Evolutionary conservation across 2,113 vertebrate genomes (phyloP).

Genomic region (Phodopus roborovskii): DNA sequence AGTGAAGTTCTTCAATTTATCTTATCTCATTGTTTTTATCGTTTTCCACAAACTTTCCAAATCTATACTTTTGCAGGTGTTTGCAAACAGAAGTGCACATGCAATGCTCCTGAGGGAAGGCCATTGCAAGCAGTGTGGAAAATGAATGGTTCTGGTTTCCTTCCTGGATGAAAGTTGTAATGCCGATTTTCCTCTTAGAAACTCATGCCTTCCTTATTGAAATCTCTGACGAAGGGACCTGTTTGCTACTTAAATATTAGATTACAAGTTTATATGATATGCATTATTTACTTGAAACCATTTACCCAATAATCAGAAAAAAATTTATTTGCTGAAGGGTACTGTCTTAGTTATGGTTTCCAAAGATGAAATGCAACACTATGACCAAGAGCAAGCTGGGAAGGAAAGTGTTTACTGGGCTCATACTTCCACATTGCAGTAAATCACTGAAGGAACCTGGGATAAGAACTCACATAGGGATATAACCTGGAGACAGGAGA

Average conservation of each 20-base stretch:
- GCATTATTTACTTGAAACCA: not conserved
- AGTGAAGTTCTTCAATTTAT: not conserved
- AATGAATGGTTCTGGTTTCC: not conserved
- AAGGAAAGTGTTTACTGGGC: too few relatives aligned
- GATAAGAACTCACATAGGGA: too few relatives aligned
- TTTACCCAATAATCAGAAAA: not conserved
- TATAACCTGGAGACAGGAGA: too few relatives aligned
- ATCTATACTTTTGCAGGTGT: not conserved
- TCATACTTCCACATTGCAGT: too few relatives aligned
- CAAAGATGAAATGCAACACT: too few relatives aligned
- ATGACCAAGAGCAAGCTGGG: too few relatives aligned
- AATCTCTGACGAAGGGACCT: not conserved
- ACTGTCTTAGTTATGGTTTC: too few relatives aligned
- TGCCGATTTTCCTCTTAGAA: not conserved
- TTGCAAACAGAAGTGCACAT: not conserved
- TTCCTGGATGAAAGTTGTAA: not conserved
- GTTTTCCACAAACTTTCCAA: not conserved
- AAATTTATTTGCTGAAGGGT: not conserved
- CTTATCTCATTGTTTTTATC: not conserved
- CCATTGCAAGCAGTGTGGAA: not conserved
- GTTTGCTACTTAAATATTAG: slow-evolving; percentile 50
- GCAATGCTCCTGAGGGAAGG: not conserved
- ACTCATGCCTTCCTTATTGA: not conserved
- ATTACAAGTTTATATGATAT: not conserved
- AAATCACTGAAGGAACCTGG: too few relatives aligned